Evolutionary conservation across 2,797 vertebrate genomes (phyloP), one percentile per base, ranked within the genome.

Genomic region (Crocodylus rhombifer): DNA sequence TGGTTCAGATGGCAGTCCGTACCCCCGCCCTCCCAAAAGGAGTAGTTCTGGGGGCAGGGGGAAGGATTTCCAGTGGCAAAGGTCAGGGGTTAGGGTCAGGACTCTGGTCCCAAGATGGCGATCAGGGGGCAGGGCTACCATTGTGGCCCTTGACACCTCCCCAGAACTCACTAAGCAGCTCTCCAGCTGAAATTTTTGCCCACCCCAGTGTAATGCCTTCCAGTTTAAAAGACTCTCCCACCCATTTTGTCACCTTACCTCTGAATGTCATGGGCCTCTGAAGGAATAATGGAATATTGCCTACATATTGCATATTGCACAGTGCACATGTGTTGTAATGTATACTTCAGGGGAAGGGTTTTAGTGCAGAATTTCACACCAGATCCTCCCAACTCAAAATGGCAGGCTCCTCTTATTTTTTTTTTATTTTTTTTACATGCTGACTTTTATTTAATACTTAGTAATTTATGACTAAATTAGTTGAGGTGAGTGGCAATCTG

Each of bases 381-480:
- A 12, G 6, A 36, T 89, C 77, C 55, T 5, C 60, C 14, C 51
- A 88, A 33, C 12, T 33, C 36, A 79, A 18, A 30, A 15, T 30
- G 60, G 90, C 86, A 90, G 58, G n/a, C 63, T 20, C 16, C 11
- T 51, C 77, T 86, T 1, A 58, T 63, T 88, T 92, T 93, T 33
- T 51, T 51, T 51, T 11, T 51, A 9, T 1, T 62, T 63, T 88
- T 92, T 93, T 33, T 69, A 78, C 21, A 8, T 81, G 14, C 6
- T n/a, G 28, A 7, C 26, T 63, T 63, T 2, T 62, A 20, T 14
- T 42, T 75, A 56, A 20, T 42, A 62, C 6, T 83, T 78, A 25
- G 65, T 84, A 3, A 61, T 93, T 56, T 89, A 77, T 91, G 57
- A 56, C 67, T 79, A 91, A 87, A 75, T 92, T 85, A 89, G 73